Percentiles rank a stretch among this genome's conserved stretches.
Evolutionary conservation across 2,888 invertebrate genomes (phyloP).

Genomic region (Cataglyphis albicans): DNA sequence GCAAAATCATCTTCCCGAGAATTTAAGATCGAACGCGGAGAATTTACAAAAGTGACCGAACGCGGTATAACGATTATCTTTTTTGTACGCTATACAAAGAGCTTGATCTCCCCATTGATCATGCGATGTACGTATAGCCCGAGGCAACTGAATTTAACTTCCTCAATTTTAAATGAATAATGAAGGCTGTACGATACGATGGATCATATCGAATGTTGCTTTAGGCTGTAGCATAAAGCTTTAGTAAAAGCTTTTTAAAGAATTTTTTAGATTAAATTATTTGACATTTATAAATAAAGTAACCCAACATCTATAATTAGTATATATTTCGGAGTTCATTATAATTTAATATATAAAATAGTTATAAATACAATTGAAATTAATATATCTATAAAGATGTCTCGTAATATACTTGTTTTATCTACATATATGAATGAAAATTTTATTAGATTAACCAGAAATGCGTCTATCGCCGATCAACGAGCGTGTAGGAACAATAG

Average conservation of each 20-base stretch:
- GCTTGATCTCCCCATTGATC: constrained; percentile 26
- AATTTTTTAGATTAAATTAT: background rate
- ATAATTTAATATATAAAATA: background rate
- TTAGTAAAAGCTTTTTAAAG: background rate
- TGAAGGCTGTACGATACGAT: background rate
- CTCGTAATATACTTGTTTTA: background rate
- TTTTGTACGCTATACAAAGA: background rate
- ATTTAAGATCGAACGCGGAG: constrained; percentile 29
- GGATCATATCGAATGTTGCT: background rate
- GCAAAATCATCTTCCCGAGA: constrained; percentile 49
- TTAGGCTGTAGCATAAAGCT: background rate
- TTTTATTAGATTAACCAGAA: background rate
- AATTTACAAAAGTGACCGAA: constrained; percentile 38
- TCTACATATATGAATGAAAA: background rate
- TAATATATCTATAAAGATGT: background rate
- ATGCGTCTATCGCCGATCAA: constrained; percentile 25
- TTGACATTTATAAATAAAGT: background rate
- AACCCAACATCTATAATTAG: background rate
- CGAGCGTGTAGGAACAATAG: background rate
- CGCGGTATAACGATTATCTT: constrained; percentile 39
- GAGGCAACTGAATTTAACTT: background rate
- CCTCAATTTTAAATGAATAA: constrained; percentile 15
- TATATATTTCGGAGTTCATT: background rate
- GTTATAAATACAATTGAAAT: background rate
- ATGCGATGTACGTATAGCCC: background rate